Evolutionary conservation across 2,888 invertebrate genomes (phyloP).

Genomic region (Cheilosia pagana): DNA sequence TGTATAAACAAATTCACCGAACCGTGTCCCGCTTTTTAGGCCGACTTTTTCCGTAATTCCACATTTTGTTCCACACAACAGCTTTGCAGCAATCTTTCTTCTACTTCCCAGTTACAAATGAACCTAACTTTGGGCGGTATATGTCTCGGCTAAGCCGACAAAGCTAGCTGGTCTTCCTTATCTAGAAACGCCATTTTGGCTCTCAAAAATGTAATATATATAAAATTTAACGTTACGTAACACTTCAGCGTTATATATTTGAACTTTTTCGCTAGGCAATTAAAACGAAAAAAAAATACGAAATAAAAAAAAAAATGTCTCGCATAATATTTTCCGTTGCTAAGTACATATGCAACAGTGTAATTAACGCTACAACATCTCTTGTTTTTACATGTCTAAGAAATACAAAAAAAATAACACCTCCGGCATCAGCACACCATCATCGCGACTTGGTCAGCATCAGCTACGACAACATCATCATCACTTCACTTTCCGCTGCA

Average conservation of each 20-base stretch:
- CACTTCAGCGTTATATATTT: not conserved
- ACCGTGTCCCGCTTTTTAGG: too few relatives aligned
- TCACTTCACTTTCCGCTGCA: conserved; percentile 15
- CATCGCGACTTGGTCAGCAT: conserved; percentile 25
- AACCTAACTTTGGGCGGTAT: too few relatives aligned
- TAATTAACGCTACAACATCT: conserved; percentile 37
- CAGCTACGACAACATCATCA: conserved; percentile 28
- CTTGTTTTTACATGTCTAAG: conserved; percentile 19
- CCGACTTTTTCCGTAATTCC: too few relatives aligned
- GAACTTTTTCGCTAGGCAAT: conserved; percentile 14
- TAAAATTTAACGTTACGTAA: not conserved
- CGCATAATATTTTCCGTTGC: conserved; percentile 15
- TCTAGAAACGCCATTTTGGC: too few relatives aligned
- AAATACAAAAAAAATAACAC: conserved; percentile 14
- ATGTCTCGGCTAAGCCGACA: too few relatives aligned
- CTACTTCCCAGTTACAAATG: too few relatives aligned
- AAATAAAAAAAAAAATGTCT: not conserved
- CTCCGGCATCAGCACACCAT: conserved; percentile 17
- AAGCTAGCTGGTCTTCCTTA: too few relatives aligned
- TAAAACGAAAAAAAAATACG: conserved; percentile 1
- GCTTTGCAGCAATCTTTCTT: too few relatives aligned
- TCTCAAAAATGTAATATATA: not conserved
- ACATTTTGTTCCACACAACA: too few relatives aligned
- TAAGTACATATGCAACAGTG: conserved; percentile 16
- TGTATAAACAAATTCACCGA: too few relatives aligned